Conservation (phyloP, 2,888 invertebrate species). For the Nineta flava region DNA sequence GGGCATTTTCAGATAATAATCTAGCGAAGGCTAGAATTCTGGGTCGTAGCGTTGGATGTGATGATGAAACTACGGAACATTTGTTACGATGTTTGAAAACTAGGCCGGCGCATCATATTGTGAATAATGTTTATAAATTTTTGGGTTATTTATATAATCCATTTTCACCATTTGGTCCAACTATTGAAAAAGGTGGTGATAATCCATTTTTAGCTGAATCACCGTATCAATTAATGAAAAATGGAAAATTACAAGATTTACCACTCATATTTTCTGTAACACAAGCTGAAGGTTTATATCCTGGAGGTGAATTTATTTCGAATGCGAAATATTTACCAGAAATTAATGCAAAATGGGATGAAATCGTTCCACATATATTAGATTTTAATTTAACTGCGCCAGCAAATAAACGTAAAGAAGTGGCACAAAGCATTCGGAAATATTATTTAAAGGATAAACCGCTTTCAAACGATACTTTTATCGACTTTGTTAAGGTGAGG, state of each 20-base stretch:
- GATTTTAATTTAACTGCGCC: conserved; percentile 25
- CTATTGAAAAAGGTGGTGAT: conserved; percentile 37
- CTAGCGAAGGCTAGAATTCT: conserved; percentile 36
- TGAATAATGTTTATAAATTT: conserved; percentile 28
- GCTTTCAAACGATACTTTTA: conserved; percentile 19
- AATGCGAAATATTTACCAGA: conserved; percentile 6
- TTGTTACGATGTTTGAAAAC: conserved; percentile 42
- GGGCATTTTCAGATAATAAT: conserved; percentile 39
- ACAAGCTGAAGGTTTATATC: conserved; percentile 47
- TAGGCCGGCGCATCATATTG: conserved; percentile 38
- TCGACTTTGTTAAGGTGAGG: conserved; percentile 14
- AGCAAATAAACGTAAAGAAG: conserved; percentile 13
- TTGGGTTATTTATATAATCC: conserved; percentile 47
- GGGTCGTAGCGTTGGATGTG: conserved; percentile 42
- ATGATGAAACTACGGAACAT: conserved; percentile 28
- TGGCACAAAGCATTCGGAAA: conserved; percentile 20
- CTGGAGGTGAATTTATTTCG: conserved; percentile 7
- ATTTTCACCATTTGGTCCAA: conserved; percentile 58
- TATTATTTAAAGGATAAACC: conserved; percentile 21
- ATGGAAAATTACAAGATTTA: conserved; percentile 40
- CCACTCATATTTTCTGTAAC: conserved; percentile 56
- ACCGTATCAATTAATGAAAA: conserved; percentile 42
- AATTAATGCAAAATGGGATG: conserved; percentile 23
- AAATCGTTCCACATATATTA: conserved; percentile 23
- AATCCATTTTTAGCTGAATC: conserved; percentile 47